Evolutionary conservation across 2,797 vertebrate genomes (phyloP), one percentile per base, ranked within the genome.

Genomic region (Platalea minor): DNA sequence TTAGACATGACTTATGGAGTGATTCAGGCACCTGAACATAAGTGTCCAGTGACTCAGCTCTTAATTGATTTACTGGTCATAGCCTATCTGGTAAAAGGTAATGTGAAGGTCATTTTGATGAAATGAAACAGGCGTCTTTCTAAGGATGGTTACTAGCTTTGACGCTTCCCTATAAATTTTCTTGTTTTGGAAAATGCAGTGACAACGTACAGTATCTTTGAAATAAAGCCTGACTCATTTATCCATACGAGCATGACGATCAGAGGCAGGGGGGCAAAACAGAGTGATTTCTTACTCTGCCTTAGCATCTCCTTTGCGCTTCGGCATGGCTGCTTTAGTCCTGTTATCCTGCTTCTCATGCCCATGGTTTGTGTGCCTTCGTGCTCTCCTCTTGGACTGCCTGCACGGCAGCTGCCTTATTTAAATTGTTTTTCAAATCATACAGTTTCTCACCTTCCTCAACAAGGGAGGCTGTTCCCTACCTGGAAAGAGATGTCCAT

Each of bases 1-100:
- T 75, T n/a, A 80, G 72, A 81, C 87, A 54, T 91, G 96, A 95
- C 69, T 94, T 89, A 92, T 18, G 14, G 84, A 57, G 50, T 77
- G 78, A 96, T 94, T 92, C 92, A 88, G 56, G 84, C 14, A 50
- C 45, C 60, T 29, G 20, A 35, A 73, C 19, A 1, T 13, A 45
- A 65, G 18, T 8, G 7, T 23, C 50, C 10, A n/a, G 64, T 96
- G 92, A 91, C 54, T 97, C 92, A 93, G 81, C 53, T 33, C 74
- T 60, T 73, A 29, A 48, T 26, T 65, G 63, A 79, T 80, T 63
- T 4, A 25, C 33, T 33, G 72, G 82, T 68, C 93, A 68, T 5
- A 70, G 48, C 61, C 68, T 74, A 26, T 45, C 43, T 72, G 28
- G 9, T 41, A 35, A 45, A 88, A 90, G 26, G 31, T 61, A 46